Evolutionary conservation across 2,888 invertebrate genomes (phyloP).

Genomic region (Hyles lineata): DNA sequence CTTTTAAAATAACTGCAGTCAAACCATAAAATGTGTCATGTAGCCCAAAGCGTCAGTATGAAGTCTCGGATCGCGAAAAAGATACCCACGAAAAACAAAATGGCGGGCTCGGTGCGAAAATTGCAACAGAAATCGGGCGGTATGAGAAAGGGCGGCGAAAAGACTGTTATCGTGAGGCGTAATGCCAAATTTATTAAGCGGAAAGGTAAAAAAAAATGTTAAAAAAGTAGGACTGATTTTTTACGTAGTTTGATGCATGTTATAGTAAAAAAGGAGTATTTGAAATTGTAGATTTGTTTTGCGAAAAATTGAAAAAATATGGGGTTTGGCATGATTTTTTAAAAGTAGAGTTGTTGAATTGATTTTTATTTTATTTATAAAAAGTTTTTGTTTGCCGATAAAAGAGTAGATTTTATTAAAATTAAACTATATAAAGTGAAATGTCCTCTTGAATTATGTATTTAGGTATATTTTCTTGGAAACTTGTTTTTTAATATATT

Average conservation of each 20-base stretch:
- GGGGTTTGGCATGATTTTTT: too few species aligned
- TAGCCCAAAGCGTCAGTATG: conserved; percentile 30
- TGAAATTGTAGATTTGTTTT: too few species aligned
- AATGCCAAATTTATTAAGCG: conserved; percentile 68
- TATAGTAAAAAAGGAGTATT: neutral
- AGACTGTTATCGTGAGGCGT: conserved; percentile 66
- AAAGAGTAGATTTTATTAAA: too few species aligned
- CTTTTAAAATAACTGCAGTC: neutral
- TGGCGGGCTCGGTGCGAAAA: conserved; percentile 48
- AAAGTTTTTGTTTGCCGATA: too few species aligned
- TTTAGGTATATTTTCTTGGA: too few species aligned
- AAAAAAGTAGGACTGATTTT: conserved; percentile 1
- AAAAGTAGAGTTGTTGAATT: too few species aligned
- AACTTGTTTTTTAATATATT: too few species aligned
- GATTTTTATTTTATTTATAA: too few species aligned
- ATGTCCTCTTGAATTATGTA: too few species aligned
- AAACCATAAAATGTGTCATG: neutral
- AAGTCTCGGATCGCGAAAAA: conserved; percentile 47
- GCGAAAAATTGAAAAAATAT: too few species aligned
- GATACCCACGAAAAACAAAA: conserved; percentile 49
- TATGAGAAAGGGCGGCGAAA: conserved; percentile 61
- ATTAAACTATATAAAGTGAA: too few species aligned
- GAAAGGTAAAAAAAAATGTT: conserved; percentile 65
- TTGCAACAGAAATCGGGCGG: conserved; percentile 54
- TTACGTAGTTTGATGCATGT: neutral